phyloP scores from a whole-genome alignment of 2,113 vertebrate species.

The Elaphurus davidianus region DNA sequence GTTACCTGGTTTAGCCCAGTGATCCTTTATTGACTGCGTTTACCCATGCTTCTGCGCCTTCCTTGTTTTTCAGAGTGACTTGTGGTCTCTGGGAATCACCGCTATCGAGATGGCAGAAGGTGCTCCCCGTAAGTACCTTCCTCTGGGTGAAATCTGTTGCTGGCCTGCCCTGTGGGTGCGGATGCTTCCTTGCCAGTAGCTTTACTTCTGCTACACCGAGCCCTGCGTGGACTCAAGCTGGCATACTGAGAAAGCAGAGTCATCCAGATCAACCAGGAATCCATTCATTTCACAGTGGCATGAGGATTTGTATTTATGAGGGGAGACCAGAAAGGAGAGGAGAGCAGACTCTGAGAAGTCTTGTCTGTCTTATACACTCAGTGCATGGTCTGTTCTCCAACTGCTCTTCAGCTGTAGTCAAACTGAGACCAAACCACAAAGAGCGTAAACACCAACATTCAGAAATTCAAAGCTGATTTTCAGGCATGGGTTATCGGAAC shows the following conservation, averaged over 20 bases:
- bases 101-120: constrained; percentile 99
- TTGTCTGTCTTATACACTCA: not conserved
- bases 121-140: constrained; percentile 93
- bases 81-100: constrained; percentile 98
- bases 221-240: not conserved
- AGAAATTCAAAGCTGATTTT: not conserved
- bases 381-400: not conserved
- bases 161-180: not conserved
- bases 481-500: not conserved
- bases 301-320: not conserved
- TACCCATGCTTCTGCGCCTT: constrained; percentile 62
- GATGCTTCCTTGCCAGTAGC: not conserved
- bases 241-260: not conserved
- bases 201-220: not conserved
- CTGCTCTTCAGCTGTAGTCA: not conserved
- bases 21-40: not conserved
- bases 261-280: constrained; percentile 41
- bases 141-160: not conserved
- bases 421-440: not conserved
- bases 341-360: not conserved
- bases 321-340: not conserved
- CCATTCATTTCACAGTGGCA: not conserved
- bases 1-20: not conserved
- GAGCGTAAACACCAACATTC: not conserved
- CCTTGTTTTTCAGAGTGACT: constrained; percentile 90